Conservation (phyloP, 2,113 vertebrate species). For the Hypocryptadius cinnamomeus region DNA sequence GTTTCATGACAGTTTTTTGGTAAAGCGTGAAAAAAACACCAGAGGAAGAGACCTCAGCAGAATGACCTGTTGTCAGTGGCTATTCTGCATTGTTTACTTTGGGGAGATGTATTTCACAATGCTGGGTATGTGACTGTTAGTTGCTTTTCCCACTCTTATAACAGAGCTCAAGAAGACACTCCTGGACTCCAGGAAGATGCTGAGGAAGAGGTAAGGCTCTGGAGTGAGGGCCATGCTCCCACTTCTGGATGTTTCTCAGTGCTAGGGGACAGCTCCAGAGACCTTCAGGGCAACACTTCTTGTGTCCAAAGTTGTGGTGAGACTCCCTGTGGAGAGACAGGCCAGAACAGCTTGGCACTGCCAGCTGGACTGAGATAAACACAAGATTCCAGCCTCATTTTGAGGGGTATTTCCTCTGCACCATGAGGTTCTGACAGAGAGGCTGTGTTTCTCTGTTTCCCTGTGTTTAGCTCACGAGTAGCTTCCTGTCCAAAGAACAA, state of each 20-base stretch:
- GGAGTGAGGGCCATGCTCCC: background rate
- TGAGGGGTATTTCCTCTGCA: background rate
- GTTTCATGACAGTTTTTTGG: background rate
- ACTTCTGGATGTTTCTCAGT: background rate
- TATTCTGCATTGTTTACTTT: background rate
- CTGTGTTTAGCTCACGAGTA: background rate
- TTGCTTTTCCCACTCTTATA: background rate
- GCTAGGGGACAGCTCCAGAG: background rate
- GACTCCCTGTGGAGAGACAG: background rate
- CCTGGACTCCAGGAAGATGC: conserved; percentile 71
- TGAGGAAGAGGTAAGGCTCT: conserved; percentile 77
- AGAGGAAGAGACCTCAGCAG: background rate
- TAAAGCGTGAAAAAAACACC: background rate
- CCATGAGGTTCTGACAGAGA: background rate
- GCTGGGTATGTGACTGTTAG: background rate
- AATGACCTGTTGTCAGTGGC: no score
- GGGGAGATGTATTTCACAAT: background rate
- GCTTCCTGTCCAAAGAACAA: background rate
- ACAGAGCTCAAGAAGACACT: conserved; percentile 68
- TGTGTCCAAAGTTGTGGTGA: background rate
- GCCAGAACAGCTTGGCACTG: background rate
- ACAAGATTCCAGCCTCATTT: background rate
- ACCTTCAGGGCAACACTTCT: background rate
- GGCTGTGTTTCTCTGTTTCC: background rate
- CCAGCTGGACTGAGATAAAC: background rate